Conservation (phyloP, 2,888 invertebrate genomes). For the Chrysina gloriosa region DNA sequence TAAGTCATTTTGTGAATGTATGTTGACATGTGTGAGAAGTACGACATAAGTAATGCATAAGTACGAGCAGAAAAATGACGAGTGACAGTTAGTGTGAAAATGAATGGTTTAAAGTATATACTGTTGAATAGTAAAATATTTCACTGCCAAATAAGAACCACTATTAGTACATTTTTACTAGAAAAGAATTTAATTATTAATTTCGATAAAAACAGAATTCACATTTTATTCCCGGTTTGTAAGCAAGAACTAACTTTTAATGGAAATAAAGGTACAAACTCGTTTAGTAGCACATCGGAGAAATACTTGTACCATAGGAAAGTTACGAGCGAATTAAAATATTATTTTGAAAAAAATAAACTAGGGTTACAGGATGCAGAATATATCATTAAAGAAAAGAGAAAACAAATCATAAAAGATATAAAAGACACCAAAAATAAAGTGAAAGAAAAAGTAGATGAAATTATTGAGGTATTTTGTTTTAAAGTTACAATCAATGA, state of each 20-base stretch:
- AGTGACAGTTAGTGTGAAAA: too few relatives aligned
- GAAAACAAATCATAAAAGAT: conserved; percentile 75
- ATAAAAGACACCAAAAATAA: conserved; percentile 78
- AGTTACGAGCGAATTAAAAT: conserved; percentile 56
- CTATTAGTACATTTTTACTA: conserved; percentile 5
- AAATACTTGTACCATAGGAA: conserved; percentile 41
- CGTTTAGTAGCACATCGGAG: conserved; percentile 45
- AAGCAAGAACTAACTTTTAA: conserved; percentile 33
- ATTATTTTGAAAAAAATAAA: conserved; percentile 70
- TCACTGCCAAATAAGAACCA: conserved; percentile 20
- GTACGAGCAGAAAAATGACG: too few relatives aligned
- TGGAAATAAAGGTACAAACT: conserved; percentile 8
- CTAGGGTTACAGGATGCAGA: conserved; percentile 72
- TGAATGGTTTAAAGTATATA: conserved; percentile 28
- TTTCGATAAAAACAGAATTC: conserved; percentile 19
- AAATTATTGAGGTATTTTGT: conserved; percentile 74
- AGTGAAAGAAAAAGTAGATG: conserved; percentile 79
- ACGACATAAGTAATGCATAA: too few relatives aligned
- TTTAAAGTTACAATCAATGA: conserved; percentile 1
- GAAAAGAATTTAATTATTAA: conserved; percentile 5
- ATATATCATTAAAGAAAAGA: conserved; percentile 69
- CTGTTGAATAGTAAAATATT: conserved; percentile 29
- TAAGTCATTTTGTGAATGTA: too few relatives aligned
- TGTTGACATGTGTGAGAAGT: too few relatives aligned
- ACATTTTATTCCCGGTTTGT: conserved; percentile 26